These are phyloP conservation scores for Ahaetulla prasina DNA, from an alignment of 2,113 vertebrate species.

Conservation along the genomic window DNA sequence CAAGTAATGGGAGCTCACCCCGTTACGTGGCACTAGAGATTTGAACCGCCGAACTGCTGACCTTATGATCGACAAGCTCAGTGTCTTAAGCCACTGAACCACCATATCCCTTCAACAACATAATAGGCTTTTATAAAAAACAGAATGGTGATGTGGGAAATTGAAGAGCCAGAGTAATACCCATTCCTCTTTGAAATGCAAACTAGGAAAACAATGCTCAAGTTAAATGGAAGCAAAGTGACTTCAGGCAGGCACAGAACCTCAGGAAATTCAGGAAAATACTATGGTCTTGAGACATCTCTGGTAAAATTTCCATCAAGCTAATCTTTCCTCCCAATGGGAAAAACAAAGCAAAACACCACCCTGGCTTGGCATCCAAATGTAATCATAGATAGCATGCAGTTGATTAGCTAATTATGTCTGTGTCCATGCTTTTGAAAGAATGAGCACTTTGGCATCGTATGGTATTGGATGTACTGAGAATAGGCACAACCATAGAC, in stretches of 20 bases:
- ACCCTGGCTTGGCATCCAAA: not conserved
- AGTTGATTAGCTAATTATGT: not conserved
- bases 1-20: too few species aligned
- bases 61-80: too few species aligned
- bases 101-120: too few species aligned
- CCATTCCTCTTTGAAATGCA: not conserved
- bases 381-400: not conserved
- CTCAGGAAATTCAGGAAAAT: not conserved
- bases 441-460: not conserved
- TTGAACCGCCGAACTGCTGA: too few species aligned
- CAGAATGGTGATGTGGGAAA: not conserved
- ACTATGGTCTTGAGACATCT: not conserved
- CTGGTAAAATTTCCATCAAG: not conserved
- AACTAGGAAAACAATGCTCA: not conserved
- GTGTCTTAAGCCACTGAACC: too few species aligned
- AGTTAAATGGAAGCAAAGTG: not conserved
- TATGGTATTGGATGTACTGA: not conserved
- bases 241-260: not conserved
- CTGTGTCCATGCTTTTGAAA: not conserved
- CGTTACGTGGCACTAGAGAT: too few species aligned
- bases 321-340: not conserved
- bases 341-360: too few species aligned
- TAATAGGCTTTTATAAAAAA: not conserved
- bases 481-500: not conserved
- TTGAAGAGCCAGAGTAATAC: not conserved